Base-by-base conservation (phyloP, 2,888 invertebrate species). In the Melinaea menophilus region DNA sequence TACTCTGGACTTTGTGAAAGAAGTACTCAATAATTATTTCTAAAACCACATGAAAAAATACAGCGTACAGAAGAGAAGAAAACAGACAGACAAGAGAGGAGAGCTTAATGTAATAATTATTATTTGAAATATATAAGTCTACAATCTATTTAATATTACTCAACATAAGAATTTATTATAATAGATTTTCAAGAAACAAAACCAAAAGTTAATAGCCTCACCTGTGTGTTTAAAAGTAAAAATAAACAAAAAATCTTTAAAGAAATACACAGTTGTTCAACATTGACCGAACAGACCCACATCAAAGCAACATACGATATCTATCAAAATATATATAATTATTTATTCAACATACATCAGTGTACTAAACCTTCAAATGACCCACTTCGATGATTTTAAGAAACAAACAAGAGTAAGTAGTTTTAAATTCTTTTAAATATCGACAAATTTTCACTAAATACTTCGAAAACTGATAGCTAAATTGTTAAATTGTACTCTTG, bases 261-360 rank as follows among this genome's bases (percentile, higher is more conserved):
- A 41, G 41, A 41, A 41, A 41, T 41, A 41, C n/a, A 47, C 13
- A 37, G 46, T 62, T 61, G 37, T 58, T 55, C 46, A 58, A 64
- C 35, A 12, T 58, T 62, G 64, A 67, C 62, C n/a, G 64, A 47
- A 57, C 67, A 60, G 63, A 58, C 62, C 33, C 22, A 47, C 37
- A 62, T 62, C 64, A 63, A 61, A 67, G 65, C 56, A 55, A 58
- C 46, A 58, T n/a, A 9, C 34, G 47, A 65, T 56, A 57, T 58
- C 22, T 61, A 41, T 56, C 48, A 41, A 65, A 67, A 67, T 67
- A 67, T 62, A 41, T 11, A 64, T 48, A 58, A 33, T 55, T 37
- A 64, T 66, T 59, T 62, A 58, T 55, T 59, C 58, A 57, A 54
- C 46, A 48, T 55, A 35, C 47, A 46, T 47, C 22, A 61, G 41